A percentile compares a stretch with the other conserved stretches of the same genome.
These are phyloP conservation scores for Ceratina australensis DNA, from an alignment of 1,140 invertebrate genomes.

Conservation along the genomic window DNA sequence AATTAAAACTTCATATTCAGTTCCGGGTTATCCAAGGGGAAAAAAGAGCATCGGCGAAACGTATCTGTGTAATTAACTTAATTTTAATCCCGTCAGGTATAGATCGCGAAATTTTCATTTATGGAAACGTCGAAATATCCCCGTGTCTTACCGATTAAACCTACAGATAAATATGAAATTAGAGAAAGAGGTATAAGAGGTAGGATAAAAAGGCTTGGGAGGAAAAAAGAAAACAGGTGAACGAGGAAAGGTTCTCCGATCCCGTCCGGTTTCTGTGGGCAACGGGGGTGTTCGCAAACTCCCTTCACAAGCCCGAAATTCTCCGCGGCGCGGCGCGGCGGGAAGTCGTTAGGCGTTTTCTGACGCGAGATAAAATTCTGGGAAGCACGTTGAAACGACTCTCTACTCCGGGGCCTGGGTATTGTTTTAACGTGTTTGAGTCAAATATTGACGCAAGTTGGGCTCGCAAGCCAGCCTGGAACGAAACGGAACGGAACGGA, in stretches of 20 bases:
- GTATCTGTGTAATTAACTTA: no score
- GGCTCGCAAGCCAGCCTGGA: conserved; percentile 65
- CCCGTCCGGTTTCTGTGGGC: background rate
- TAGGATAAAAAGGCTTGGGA: no score
- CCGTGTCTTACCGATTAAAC: background rate
- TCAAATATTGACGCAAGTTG: conserved; percentile 80
- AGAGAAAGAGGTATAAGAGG: background rate
- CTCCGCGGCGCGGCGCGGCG: conserved; percentile 68
- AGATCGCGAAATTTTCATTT: no score
- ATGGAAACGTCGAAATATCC: no score
- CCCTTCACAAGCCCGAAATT: conserved; percentile 61
- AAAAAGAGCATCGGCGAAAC: no score
- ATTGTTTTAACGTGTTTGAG: conserved; percentile 81
- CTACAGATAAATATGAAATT: conserved; percentile 36
- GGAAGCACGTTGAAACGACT: conserved; percentile 76
- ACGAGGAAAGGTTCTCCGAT: conserved; percentile 44
- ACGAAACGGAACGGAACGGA: conserved; percentile 61
- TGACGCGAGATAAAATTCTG: conserved; percentile 78
- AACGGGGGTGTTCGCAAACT: conserved; percentile 23
- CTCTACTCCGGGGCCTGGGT: conserved; percentile 74
- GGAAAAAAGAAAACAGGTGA: background rate
- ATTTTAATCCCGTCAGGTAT: no score
- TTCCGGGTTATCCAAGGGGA: no score
- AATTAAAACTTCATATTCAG: background rate
- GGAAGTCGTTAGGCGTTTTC: conserved; percentile 76